Evolutionary conservation across 2,797 vertebrate genomes (phyloP), one percentile per base, ranked within the genome.

Genomic region (Acomys russatus): DNA sequence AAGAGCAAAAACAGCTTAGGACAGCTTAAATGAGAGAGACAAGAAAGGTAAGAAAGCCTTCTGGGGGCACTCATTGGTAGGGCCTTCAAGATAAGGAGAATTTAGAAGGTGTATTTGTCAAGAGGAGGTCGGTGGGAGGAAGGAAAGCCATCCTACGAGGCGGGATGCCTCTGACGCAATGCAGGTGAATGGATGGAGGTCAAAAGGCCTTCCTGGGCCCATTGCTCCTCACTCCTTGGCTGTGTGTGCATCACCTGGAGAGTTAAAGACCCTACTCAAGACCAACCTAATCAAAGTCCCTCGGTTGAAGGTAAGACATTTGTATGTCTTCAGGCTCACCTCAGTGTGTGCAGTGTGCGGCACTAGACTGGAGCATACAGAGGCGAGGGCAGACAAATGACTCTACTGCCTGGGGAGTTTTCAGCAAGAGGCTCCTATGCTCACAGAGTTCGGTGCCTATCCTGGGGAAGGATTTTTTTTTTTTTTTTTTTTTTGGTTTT

Each of bases 221-320:
- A 74, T 54, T 38, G 78, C 30, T 80, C 83, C 83, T 86, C 83
- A 79, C 28, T 79, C 54, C 23, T 63, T 54, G 28, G 38, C 80
- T 88, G 22, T 63, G 51, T 33, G 20, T 85, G 93, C 38, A 89
- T 73, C 84, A 80, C 14, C n/a, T 68, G 9, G 54, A 92, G 54
- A 84, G 63, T 17, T 94, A 49, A 96, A 94, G 68, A 91, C 17
- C 18, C n/a, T 59, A 90, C 17, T 38, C 49, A 15, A 88, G 74
- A 77, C 30, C 78, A 77, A 92, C 86, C 59, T 91, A 86, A 51
- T 78, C 76, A 74, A 90, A 78, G 93, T 73, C 49, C 68, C 63
- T 33, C 2, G 2, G 51, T 9, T 61, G 11, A 74, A 91, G 6
- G 54, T n/a, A 54, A 77, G 64, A 66, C 17, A 76, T 83, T 63